Evolutionary conservation across 2,797 vertebrate genomes (phyloP), one percentile per base, ranked within the genome.

Genomic region (Cetoscarus ocellatus): DNA sequence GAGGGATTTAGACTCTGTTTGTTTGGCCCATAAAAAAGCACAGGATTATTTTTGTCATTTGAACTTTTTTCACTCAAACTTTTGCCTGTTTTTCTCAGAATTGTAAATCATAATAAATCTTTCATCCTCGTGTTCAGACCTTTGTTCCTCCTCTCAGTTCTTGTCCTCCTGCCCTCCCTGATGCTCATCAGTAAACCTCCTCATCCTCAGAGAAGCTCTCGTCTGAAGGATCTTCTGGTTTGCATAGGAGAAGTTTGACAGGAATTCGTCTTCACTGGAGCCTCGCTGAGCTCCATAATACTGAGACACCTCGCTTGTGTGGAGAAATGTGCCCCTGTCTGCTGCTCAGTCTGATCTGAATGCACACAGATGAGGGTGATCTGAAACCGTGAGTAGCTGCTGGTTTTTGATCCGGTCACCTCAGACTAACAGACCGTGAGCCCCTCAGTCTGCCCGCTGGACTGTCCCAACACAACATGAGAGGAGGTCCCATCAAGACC

Each of bases 191-290:
- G 27, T 27, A 27, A 85, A 78, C 60, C 42, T 60, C 83, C 87
- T 73, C 77, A 59, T 19, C 50, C 47, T 53, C 68, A 69, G 77
- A 73, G 43, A 86, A 84, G 88, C 86, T 82, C 89, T 88, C 79
- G 65, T 84, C 83, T 86, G 85, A 27, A 27, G 77, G 78, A 39
- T 79, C 75, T 53, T 54, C 38, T 39, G 7, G 7, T 87, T 94
- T 94, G 92, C 93, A 94, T 94, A 94, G 93, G 82, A 91, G 85
- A 82, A 80, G 80, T 82, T 71, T 79, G 76, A 86, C 75, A 73
- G 76, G 56, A 65, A 83, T 71, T 63, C 53, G 67, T 80, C 77
- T 66, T 72, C 71, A 47, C 65, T 52, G 38, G 68, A 84, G 77
- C 67, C 49, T 51, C 44, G 6, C n/a, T 68, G 49, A 3, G 18